Percentiles rank a stretch among this genome's conserved stretches.
phyloP scores from a whole-genome alignment of 1,140 invertebrate species.

The Polypedilum pembai region DNA sequence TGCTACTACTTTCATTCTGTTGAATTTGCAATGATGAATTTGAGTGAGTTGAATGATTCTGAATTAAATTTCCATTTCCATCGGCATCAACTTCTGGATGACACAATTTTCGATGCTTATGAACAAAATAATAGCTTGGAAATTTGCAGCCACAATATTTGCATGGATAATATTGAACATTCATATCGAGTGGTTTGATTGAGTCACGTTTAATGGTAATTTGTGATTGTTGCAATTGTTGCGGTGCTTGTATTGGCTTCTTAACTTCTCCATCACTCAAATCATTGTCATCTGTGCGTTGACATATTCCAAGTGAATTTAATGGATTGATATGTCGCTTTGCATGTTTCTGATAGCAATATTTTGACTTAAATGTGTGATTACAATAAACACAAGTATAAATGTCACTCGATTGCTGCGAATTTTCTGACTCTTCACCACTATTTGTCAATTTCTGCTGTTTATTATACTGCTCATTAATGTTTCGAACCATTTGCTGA shows the following conservation, averaged over 20 bases:
- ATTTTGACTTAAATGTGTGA: conserved; percentile 73
- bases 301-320: conserved; percentile 38
- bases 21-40: background rate
- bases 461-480: conserved; percentile 36
- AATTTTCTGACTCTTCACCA: conserved; percentile 27
- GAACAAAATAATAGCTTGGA: conserved; percentile 87
- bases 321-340: conserved; percentile 56
- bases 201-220: conserved; percentile 43
- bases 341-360: conserved; percentile 74
- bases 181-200: conserved; percentile 61
- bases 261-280: conserved; percentile 29
- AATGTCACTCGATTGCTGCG: conserved; percentile 45
- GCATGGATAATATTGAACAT: conserved; percentile 86
- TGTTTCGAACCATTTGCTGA: conserved; percentile 43
- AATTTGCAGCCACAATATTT: conserved; percentile 87
- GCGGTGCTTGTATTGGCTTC: background rate
- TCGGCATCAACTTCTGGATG: conserved; percentile 51
- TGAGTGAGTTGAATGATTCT: background rate
- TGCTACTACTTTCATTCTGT: background rate
- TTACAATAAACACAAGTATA: conserved; percentile 70
- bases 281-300: conserved; percentile 23
- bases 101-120: conserved; percentile 80
- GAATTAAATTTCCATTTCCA: conserved; percentile 7
- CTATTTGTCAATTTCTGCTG: conserved; percentile 27
- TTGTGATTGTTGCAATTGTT: background rate